phyloP scores from a whole-genome alignment of 2,888 invertebrate species.

The Lochmaea capreae region DNA sequence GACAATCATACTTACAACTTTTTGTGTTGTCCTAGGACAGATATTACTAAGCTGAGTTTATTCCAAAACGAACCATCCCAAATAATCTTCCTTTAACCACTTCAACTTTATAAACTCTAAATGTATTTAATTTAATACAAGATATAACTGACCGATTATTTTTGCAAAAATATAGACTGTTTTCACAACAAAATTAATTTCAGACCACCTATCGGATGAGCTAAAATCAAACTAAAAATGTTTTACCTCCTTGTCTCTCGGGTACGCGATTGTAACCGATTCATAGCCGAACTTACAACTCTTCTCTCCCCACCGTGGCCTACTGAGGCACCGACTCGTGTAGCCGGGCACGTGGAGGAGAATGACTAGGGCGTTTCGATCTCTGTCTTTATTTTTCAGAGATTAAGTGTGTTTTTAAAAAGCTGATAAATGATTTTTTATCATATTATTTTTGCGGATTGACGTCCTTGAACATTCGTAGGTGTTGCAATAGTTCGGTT shows the following conservation, averaged over 20 bases:
- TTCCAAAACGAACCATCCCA: neutral
- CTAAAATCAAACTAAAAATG: slow-evolving; percentile 64
- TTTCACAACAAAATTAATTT: slow-evolving; percentile 43
- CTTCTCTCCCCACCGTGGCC: slow-evolving; percentile 48
- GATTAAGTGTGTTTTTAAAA: slow-evolving; percentile 18
- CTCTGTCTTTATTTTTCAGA: slow-evolving; percentile 38
- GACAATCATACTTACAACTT: slow-evolving; percentile 35
- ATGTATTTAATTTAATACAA: slow-evolving; percentile 12
- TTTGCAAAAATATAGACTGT: neutral
- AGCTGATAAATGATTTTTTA: slow-evolving; percentile 19
- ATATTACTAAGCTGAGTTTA: slow-evolving; percentile 15
- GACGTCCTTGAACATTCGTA: slow-evolving; percentile 8
- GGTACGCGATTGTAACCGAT: slow-evolving; percentile 52
- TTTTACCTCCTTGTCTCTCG: slow-evolving; percentile 63
- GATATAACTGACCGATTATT: slow-evolving; percentile 2
- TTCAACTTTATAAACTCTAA: neutral
- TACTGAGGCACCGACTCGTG: slow-evolving; percentile 57
- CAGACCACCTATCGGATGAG: slow-evolving; percentile 56
- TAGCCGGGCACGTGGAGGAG: slow-evolving; percentile 64
- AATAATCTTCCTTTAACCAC: neutral
- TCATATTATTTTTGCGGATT: slow-evolving; percentile 7
- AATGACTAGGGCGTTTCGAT: slow-evolving; percentile 58
- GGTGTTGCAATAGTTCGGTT: slow-evolving; percentile 3
- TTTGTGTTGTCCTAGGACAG: slow-evolving; percentile 41
- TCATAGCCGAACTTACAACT: slow-evolving; percentile 46